A percentile compares a stretch with the other conserved stretches of the same genome.
phyloP scores from a whole-genome alignment of 2,888 invertebrate genomes.

The Lottia scabra region DNA sequence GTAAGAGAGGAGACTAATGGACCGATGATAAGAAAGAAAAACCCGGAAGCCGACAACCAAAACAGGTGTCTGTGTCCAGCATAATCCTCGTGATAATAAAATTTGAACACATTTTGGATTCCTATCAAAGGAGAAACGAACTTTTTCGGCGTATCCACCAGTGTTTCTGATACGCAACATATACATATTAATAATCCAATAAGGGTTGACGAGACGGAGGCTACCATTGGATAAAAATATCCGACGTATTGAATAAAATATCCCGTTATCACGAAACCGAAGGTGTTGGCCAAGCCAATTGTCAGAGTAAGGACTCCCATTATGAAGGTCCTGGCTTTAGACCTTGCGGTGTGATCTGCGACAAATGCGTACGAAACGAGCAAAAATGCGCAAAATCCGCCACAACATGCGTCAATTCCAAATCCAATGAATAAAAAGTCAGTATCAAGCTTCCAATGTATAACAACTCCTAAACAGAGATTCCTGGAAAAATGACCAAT shows the following conservation, averaged over 20 bases:
- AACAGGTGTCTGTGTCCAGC: not conserved
- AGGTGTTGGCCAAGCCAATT: constrained; percentile 20
- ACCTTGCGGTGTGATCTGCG: not conserved
- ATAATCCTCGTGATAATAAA: not conserved
- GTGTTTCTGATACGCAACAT: constrained; percentile 12
- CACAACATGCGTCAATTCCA: not conserved
- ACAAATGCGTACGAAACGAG: not conserved
- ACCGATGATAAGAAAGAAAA: constrained; percentile 11
- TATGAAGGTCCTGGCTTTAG: constrained; percentile 22
- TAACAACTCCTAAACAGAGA: not conserved
- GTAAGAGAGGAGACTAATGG: not conserved
- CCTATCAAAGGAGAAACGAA: not conserved
- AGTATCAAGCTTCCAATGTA: not conserved
- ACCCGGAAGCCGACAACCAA: constrained; percentile 1
- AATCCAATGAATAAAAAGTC: not conserved
- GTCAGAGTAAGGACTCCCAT: constrained; percentile 28
- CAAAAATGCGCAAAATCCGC: not conserved
- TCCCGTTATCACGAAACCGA: constrained; percentile 23
- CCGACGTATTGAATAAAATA: constrained; percentile 31
- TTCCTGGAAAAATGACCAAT: not conserved
- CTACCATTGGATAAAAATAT: constrained; percentile 19
- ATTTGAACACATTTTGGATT: not conserved
- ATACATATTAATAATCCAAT: not conserved
- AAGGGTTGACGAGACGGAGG: not conserved
- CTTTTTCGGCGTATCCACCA: constrained; percentile 5